Conservation (phyloP, 2,113 vertebrate species). For the Copsychus sechellarum region DNA sequence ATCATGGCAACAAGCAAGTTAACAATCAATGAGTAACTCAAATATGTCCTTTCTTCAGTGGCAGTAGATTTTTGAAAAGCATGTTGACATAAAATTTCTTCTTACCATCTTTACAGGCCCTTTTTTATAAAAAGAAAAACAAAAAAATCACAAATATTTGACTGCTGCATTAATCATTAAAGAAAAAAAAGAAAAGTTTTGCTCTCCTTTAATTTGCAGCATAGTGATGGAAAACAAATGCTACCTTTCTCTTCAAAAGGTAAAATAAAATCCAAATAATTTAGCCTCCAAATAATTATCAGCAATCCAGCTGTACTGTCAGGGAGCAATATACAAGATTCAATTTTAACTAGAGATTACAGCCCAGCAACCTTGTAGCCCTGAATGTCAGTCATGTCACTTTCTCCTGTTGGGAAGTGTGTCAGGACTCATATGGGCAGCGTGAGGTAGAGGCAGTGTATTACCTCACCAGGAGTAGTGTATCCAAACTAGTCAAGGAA, state of each 20-base stretch:
- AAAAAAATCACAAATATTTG: constrained; percentile 6
- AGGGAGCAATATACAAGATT: constrained; percentile 67
- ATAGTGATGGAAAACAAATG: constrained; percentile 60
- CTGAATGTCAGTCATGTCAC: constrained; percentile 73
- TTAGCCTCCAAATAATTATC: constrained; percentile 70
- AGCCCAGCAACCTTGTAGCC: constrained; percentile 60
- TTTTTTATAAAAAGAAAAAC: neutral
- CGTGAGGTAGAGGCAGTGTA: constrained; percentile 43
- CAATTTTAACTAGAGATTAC: constrained; percentile 77
- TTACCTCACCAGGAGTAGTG: neutral
- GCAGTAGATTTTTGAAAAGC: neutral
- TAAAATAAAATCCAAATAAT: constrained; percentile 68
- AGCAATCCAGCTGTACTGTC: constrained; percentile 50
- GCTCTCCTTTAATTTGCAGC: constrained; percentile 39
- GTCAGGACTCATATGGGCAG: constrained; percentile 55
- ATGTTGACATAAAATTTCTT: neutral
- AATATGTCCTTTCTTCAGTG: neutral
- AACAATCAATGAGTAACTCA: neutral
- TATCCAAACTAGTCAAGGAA: neutral
- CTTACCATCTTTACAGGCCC: neutral
- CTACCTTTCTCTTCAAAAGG: constrained; percentile 14
- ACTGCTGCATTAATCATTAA: neutral
- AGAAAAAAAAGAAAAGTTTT: neutral
- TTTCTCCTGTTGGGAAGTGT: constrained; percentile 52
- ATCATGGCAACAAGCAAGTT: neutral